phyloP scores from a whole-genome alignment of 2,113 vertebrate genomes.

The Cisticola juncidis region DNA sequence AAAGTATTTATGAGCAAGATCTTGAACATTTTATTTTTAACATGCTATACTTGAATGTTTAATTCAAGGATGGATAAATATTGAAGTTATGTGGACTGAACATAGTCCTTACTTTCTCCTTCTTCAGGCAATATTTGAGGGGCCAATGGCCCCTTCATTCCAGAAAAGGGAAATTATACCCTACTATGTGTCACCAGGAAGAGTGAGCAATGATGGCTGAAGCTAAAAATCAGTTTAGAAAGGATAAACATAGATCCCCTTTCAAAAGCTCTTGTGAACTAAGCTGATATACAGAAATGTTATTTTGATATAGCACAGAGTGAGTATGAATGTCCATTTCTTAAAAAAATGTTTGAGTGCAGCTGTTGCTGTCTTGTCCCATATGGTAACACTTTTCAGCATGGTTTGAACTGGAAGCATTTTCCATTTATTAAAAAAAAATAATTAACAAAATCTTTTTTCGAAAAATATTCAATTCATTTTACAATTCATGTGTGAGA shows the following conservation, averaged over 20 bases:
- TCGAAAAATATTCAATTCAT: constrained; percentile 34
- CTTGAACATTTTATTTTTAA: constrained; percentile 46
- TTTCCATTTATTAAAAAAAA: constrained; percentile 61
- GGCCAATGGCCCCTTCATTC: neutral
- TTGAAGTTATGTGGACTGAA: neutral
- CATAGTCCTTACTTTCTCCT: neutral
- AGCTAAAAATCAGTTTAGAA: neutral
- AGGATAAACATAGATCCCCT: neutral
- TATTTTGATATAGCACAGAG: constrained; percentile 15
- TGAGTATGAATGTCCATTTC: constrained; percentile 1
- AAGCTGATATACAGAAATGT: neutral
- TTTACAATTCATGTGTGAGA: constrained; percentile 3
- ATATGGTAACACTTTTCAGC: constrained; percentile 66
- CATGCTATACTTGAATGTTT: constrained; percentile 12
- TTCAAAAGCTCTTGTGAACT: constrained; percentile 16
- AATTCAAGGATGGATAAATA: constrained; percentile 26
- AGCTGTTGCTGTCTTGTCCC: constrained; percentile 64
- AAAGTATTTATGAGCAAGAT: constrained; percentile 47
- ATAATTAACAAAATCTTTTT: constrained; percentile 48
- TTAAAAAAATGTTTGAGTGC: constrained; percentile 67
- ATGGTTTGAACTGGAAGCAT: constrained; percentile 53
- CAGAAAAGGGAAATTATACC: constrained; percentile 14
- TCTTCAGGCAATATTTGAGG: neutral
- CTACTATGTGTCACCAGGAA: neutral
- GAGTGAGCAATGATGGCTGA: neutral